Evolutionary conservation across 2,888 invertebrate species (phyloP).

Genomic region (Sarcophaga rosellei): DNA sequence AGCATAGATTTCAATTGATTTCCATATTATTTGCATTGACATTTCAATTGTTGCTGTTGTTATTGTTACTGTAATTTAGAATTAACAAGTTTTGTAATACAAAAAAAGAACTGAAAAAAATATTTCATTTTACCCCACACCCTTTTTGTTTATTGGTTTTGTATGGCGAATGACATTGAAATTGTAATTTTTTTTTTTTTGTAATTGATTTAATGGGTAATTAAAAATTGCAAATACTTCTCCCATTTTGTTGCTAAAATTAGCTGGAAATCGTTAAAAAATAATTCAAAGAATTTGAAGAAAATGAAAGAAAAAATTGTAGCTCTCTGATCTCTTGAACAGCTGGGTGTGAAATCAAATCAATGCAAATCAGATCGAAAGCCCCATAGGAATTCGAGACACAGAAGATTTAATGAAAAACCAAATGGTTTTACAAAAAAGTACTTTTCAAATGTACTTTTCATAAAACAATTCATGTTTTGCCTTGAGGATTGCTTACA

Average conservation of each 20-base stretch:
- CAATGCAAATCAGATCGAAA: neutral
- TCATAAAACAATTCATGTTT: too few relatives aligned
- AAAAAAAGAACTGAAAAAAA: conserved; percentile 7
- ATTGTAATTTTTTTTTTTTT: conserved; percentile 17
- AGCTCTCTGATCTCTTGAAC: too few relatives aligned
- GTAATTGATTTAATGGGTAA: neutral
- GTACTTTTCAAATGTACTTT: too few relatives aligned
- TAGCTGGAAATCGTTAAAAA: conserved; percentile 47
- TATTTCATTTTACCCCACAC: too few relatives aligned
- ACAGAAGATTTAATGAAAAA: too few relatives aligned
- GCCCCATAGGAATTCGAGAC: too few relatives aligned
- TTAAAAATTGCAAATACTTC: conserved; percentile 18
- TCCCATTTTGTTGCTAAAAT: conserved; percentile 31
- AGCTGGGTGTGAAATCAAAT: neutral
- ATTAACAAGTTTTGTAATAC: neutral
- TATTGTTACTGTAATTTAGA: neutral
- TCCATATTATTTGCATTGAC: conserved; percentile 5
- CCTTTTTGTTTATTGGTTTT: conserved; percentile 16
- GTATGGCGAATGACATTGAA: conserved; percentile 31
- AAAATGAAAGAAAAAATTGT: too few relatives aligned
- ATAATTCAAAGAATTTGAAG: neutral
- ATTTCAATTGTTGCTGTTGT: neutral
- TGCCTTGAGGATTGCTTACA: too few relatives aligned
- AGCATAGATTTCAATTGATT: conserved; percentile 42
- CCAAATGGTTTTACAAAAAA: too few relatives aligned